These are phyloP conservation scores for Mustela nigripes DNA, from an alignment of 2,113 vertebrate genomes.

Conservation along the genomic window DNA sequence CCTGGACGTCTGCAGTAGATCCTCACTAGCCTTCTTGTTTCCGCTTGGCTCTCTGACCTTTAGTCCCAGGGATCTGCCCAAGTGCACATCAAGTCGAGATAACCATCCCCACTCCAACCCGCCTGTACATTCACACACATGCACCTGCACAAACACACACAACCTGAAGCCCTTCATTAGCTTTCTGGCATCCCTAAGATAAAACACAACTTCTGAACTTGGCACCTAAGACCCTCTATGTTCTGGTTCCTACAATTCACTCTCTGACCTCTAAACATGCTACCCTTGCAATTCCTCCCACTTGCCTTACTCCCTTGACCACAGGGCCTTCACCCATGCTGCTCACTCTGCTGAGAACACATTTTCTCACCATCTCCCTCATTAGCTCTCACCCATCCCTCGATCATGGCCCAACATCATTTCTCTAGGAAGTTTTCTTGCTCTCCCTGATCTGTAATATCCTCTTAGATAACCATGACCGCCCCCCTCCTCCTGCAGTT, in stretches of 20 bases:
- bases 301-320: not conserved
- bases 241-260: not conserved
- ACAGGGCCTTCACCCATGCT: not conserved
- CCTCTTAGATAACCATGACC: no score
- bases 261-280: not conserved
- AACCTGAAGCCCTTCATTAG: not conserved
- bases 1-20: not conserved
- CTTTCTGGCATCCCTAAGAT: not conserved
- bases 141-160: no score
- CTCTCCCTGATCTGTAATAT: no score
- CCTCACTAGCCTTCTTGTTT: no score
- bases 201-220: not conserved
- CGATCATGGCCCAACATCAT: not conserved
- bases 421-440: not conserved
- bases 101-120: no score
- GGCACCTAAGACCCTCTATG: fast-evolving
- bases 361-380: not conserved
- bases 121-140: fast-evolving
- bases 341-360: not conserved
- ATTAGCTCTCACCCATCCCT: not conserved
- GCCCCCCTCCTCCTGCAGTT: not conserved
- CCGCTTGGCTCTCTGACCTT: not conserved
- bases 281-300: not conserved
- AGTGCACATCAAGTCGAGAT: fast-evolving
- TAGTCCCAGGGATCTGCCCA: not conserved